Evolutionary conservation across 2,797 vertebrate genomes (phyloP).

Genomic region (Eulemur rubriventer): DNA sequence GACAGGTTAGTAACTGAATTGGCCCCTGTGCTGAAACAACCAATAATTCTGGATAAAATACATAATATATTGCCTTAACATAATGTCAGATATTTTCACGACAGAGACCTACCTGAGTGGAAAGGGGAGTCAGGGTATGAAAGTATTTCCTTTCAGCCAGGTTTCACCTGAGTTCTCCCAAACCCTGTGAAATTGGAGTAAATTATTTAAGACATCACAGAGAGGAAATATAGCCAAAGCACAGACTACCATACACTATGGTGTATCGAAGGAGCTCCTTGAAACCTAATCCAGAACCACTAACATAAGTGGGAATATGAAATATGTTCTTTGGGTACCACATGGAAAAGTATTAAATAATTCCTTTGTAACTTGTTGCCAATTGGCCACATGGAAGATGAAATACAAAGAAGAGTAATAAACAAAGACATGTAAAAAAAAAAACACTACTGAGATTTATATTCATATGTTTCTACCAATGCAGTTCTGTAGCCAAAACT

Average conservation of each 20-base stretch:
- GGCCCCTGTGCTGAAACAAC: neutral
- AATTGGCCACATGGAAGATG: neutral
- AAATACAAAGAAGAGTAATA: neutral
- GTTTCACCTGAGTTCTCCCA: neutral
- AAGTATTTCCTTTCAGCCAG: neutral
- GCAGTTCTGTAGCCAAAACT: neutral
- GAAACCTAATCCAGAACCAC: neutral
- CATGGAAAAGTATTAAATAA: neutral
- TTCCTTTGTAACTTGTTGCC: neutral
- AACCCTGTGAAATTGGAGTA: neutral
- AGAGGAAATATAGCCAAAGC: neutral
- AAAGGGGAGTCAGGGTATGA: neutral
- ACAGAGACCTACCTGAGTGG: neutral
- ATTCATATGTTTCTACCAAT: neutral
- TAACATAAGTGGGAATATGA: neutral
- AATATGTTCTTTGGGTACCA: neutral
- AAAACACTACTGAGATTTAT: neutral
- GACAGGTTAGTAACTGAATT: neutral
- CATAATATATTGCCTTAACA: neutral
- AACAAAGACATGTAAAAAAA: neutral
- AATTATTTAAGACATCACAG: neutral
- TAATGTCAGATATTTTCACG: neutral
- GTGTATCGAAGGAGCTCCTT: neutral
- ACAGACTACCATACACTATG: rapidly evolving
- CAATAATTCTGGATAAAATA: neutral